A percentile compares a stretch with the other conserved stretches of the same genome.
phyloP scores from a whole-genome alignment of 2,113 vertebrate genomes.

The Salvelinus fontinalis region DNA sequence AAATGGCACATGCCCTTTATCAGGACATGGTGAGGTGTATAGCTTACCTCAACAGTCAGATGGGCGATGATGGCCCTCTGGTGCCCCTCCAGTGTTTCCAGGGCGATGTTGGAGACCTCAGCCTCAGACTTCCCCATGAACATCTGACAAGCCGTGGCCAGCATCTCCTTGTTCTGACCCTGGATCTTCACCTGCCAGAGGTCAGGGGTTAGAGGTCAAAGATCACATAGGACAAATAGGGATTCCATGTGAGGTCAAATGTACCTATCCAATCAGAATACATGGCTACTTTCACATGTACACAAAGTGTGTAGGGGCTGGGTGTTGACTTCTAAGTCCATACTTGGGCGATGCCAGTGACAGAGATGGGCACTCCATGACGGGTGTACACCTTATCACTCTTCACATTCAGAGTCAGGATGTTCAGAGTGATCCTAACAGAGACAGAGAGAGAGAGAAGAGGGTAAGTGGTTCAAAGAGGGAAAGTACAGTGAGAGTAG shows the following conservation, averaged over 20 bases:
- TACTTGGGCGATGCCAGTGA: conserved; percentile 94
- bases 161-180: conserved; percentile 97
- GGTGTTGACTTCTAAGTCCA: background rate
- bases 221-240: background rate
- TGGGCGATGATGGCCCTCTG: conserved; percentile 97
- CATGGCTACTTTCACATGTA: no score
- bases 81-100: conserved; percentile 94
- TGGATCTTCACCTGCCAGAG: conserved; percentile 94
- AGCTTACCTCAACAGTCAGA: conserved; percentile 89
- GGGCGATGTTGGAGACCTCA: conserved; percentile 86
- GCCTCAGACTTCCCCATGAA: conserved; percentile 91
- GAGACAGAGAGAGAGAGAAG: background rate
- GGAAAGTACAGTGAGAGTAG: background rate
- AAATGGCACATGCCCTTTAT: background rate
- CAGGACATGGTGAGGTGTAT: background rate
- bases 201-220: background rate
- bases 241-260: no score
- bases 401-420: conserved; percentile 91
- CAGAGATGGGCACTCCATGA: conserved; percentile 93
- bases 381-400: conserved; percentile 94
- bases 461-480: background rate
- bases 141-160: conserved; percentile 94
- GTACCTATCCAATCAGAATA: no score
- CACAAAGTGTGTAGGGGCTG: background rate
- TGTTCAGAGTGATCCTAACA: conserved; percentile 88